Conservation (phyloP, 1,140 invertebrate species). For the Drosophila sulfurigaster region DNA sequence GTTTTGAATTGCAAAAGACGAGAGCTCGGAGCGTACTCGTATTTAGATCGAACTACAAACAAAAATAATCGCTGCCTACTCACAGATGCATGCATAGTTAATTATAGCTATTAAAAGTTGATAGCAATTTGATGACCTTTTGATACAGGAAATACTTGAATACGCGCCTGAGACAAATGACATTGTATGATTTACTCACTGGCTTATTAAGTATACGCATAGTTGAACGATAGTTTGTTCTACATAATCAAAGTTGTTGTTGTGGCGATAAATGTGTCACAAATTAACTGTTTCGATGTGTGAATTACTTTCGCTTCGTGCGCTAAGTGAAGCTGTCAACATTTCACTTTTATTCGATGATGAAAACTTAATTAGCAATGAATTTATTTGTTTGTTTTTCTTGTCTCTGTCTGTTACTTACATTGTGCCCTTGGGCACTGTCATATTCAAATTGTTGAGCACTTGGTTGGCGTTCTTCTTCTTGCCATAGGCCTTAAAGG, state of each 20-base stretch:
- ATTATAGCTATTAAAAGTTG: slow-evolving; percentile 59
- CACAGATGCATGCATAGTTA: slow-evolving; percentile 36
- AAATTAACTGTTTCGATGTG: slow-evolving; percentile 33
- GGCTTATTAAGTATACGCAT: neutral
- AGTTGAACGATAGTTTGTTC: neutral
- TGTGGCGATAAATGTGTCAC: slow-evolving; percentile 18
- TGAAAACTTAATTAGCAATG: slow-evolving; percentile 22
- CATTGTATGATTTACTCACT: slow-evolving; percentile 42
- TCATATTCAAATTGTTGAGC: slow-evolving; percentile 94
- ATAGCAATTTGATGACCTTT: slow-evolving; percentile 64
- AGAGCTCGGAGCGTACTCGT: slow-evolving; percentile 31
- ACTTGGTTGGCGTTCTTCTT: slow-evolving; percentile 93
- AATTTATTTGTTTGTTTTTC: neutral
- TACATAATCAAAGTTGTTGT: neutral
- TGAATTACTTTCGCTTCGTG: slow-evolving; percentile 68
- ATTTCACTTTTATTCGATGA: slow-evolving; percentile 68
- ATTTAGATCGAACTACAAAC: slow-evolving; percentile 29
- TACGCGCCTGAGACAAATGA: slow-evolving; percentile 18
- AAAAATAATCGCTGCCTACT: slow-evolving; percentile 8
- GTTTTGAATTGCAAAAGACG: slow-evolving; percentile 61
- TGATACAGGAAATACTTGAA: slow-evolving; percentile 45
- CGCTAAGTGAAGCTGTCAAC: slow-evolving; percentile 64
- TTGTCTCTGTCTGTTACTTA: slow-evolving; percentile 86
- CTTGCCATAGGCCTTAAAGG: slow-evolving; percentile 94
- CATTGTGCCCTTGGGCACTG: slow-evolving; percentile 96